Evolutionary conservation across 2,113 vertebrate species (phyloP).

Genomic region (Actenoides lindsayi): DNA sequence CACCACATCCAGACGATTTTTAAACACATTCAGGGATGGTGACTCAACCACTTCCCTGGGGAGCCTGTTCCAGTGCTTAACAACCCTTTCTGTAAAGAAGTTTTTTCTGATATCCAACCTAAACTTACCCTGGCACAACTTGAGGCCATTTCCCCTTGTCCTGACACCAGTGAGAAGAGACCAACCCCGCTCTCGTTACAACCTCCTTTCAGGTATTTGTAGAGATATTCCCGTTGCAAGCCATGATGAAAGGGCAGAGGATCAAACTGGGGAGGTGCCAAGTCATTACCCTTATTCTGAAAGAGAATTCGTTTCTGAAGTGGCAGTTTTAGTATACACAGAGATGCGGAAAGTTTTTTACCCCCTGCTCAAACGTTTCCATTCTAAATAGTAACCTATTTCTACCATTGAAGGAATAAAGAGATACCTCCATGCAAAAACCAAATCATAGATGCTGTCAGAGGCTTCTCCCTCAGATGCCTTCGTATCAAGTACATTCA

Average conservation of each 20-base stretch:
- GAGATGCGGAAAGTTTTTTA: background rate
- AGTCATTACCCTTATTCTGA: background rate
- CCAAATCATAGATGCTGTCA: constrained; percentile 46
- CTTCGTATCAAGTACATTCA: background rate
- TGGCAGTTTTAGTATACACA: background rate
- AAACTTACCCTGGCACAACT: no score
- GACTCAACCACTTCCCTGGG: no score
- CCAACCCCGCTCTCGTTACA: no score
- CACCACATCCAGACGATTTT: no score
- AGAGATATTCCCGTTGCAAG: background rate
- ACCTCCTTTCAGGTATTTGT: no score
- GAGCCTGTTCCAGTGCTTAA: no score
- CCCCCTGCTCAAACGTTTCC: background rate
- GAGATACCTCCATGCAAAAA: constrained; percentile 28
- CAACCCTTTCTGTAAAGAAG: no score
- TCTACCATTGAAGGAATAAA: background rate
- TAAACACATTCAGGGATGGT: no score
- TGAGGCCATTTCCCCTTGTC: no score
- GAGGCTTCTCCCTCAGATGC: constrained; percentile 1
- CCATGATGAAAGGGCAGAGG: background rate
- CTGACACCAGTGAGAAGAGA: no score
- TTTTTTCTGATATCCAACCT: no score
- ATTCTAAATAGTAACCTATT: constrained; percentile 1
- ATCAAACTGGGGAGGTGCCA: background rate
- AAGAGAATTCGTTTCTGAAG: background rate